phyloP scores from a whole-genome alignment of 2,888 invertebrate genomes.

The Lumbricus terrestris region DNA sequence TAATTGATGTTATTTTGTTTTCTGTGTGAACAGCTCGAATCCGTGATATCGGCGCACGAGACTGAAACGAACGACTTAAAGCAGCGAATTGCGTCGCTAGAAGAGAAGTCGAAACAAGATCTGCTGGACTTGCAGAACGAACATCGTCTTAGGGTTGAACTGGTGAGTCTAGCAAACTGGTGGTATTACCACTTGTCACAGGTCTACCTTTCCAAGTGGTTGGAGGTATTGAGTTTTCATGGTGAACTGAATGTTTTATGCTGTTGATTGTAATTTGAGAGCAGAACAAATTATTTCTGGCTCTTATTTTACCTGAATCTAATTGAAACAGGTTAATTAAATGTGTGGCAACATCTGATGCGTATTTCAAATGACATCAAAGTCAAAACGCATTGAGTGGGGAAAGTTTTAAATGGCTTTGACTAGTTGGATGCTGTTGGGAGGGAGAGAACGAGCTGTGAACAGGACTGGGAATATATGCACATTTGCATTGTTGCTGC shows the following conservation, averaged over 20 bases:
- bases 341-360: background rate
- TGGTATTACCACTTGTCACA: background rate
- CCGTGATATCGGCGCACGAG: background rate
- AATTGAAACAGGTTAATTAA: background rate
- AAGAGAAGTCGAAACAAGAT: background rate
- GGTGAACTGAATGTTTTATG: background rate
- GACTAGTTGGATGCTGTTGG: too few relatives aligned
- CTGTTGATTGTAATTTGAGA: background rate
- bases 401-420: too few relatives aligned
- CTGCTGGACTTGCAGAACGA: background rate
- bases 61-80: background rate
- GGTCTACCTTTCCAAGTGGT: background rate
- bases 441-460: too few relatives aligned
- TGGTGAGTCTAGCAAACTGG: background rate
- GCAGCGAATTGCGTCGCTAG: background rate
- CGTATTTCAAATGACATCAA: background rate
- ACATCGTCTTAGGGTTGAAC: slow-evolving; percentile 5
- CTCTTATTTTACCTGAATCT: background rate
- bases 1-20: background rate
- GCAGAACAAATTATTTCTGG: background rate
- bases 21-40: background rate
- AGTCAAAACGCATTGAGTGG: too few relatives aligned
- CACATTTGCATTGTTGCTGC: too few relatives aligned
- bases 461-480: too few relatives aligned
- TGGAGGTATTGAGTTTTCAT: background rate